phyloP scores from a whole-genome alignment of 1,140 invertebrate species.

The Xylocopa sonorina region DNA sequence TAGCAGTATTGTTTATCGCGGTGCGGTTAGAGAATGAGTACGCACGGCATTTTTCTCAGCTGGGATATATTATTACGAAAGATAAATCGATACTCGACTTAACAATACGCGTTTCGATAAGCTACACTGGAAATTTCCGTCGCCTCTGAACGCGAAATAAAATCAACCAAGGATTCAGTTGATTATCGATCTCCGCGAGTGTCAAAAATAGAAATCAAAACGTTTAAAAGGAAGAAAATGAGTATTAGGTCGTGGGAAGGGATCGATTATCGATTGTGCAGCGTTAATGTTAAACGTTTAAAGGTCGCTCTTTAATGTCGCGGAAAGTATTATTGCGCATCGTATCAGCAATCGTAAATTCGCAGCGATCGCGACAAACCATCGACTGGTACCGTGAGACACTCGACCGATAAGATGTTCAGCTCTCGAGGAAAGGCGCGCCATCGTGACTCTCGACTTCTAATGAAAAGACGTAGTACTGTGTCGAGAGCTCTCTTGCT shows the following conservation, averaged over 20 bases:
- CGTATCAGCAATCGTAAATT: not conserved
- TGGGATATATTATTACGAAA: not conserved
- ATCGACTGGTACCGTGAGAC: not conserved
- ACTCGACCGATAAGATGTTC: constrained; percentile 19
- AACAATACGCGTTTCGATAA: not conserved
- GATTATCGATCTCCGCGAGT: too few relatives aligned
- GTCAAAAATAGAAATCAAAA: too few relatives aligned
- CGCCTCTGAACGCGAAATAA: not conserved
- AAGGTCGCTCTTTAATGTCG: too few relatives aligned
- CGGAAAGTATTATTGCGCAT: too few relatives aligned
- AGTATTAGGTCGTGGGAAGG: too few relatives aligned
- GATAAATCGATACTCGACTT: constrained; percentile 29
- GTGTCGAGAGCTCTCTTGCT: constrained; percentile 26
- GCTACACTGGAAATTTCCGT: constrained; percentile 1
- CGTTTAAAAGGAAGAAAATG: too few relatives aligned
- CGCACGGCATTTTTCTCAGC: too few relatives aligned
- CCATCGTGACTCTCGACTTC: not conserved
- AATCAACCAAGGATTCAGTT: too few relatives aligned
- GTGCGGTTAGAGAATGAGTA: too few relatives aligned
- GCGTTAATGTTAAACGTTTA: too few relatives aligned
- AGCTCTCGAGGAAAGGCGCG: constrained; percentile 18
- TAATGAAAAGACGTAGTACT: constrained; percentile 35
- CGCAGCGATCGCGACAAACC: not conserved
- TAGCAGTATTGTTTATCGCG: constrained; percentile 59
- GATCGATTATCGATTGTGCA: too few relatives aligned